Evolutionary conservation across 2,113 vertebrate species (phyloP).

Genomic region (Paradoxurus hermaphroditus): DNA sequence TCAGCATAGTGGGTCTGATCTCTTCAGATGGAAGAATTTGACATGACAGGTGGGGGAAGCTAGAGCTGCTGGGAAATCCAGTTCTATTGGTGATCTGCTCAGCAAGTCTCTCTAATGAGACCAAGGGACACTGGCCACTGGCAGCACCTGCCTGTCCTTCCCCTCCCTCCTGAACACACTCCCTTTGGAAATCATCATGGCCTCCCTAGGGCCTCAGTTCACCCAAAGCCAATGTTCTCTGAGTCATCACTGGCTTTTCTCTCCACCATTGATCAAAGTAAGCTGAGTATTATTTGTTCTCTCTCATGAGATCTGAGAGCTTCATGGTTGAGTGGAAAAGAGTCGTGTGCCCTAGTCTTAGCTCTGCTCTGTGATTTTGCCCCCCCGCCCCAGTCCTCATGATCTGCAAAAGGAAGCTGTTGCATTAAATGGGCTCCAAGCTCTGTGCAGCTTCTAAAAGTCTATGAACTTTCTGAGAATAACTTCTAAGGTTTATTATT

Average conservation of each 20-base stretch:
- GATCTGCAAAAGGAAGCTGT: background rate
- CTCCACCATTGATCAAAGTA: background rate
- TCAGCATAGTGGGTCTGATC: background rate
- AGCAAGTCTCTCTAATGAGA: conserved; percentile 61
- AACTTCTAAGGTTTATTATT: conserved; percentile 47
- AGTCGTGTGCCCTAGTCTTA: background rate
- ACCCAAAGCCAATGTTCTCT: background rate
- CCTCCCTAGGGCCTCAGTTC: background rate
- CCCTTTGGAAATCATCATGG: background rate
- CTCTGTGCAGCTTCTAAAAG: background rate
- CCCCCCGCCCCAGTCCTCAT: background rate
- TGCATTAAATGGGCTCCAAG: conserved; percentile 7
- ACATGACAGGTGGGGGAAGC: conserved; percentile 62
- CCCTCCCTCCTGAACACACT: background rate
- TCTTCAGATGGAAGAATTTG: conserved; percentile 60
- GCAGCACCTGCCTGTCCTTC: conserved; percentile 9
- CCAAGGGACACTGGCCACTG: conserved; percentile 34
- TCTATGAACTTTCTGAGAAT: conserved; percentile 34
- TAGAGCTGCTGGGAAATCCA: conserved; percentile 57
- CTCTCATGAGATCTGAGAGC: background rate
- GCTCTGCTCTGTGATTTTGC: conserved; percentile 10
- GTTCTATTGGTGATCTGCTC: conserved; percentile 57
- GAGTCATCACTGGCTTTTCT: conserved; percentile 1
- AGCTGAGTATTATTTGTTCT: conserved; percentile 36
- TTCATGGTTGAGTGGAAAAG: conserved; percentile 1